These are phyloP conservation scores for Galendromus occidentalis DNA, from an alignment of 1,140 invertebrate species.

Conservation along the genomic window DNA sequence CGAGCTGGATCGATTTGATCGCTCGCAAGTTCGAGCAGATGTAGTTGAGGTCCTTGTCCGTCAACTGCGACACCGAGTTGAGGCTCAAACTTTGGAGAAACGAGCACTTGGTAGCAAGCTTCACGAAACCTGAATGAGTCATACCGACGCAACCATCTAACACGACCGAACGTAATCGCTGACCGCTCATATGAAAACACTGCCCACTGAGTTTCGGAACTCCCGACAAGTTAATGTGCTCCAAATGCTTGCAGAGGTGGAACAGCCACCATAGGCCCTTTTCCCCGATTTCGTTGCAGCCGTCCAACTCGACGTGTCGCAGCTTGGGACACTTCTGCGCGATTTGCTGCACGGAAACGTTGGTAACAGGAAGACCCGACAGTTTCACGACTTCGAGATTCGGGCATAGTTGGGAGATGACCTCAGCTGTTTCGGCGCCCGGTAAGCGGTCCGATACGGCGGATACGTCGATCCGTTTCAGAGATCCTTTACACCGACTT, in stretches of 20 bases:
- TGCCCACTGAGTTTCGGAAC: conserved; percentile 17
- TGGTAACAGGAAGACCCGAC: conserved; percentile 17
- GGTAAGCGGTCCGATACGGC: not conserved
- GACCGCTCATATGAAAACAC: conserved; percentile 20
- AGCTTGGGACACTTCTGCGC: conserved; percentile 19
- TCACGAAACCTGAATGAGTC: conserved; percentile 10
- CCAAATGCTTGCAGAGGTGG: conserved; percentile 18
- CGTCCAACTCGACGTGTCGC: conserved; percentile 5
- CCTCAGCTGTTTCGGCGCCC: not conserved
- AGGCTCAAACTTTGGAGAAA: conserved; percentile 9
- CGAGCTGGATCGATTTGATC: not conserved
- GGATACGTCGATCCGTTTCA: not conserved
- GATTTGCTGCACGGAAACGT: conserved; percentile 19
- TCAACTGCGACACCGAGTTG: conserved; percentile 2
- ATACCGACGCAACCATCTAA: conserved; percentile 17
- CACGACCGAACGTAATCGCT: conserved; percentile 15
- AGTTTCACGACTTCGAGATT: conserved; percentile 18
- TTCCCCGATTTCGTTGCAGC: conserved; percentile 2
- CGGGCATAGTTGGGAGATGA: conserved; percentile 15
- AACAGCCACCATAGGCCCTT: conserved; percentile 20
- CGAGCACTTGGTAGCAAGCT: conserved; percentile 9
- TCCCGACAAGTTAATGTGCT: conserved; percentile 17
- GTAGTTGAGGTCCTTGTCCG: conserved; percentile 8
- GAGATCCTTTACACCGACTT: not conserved
- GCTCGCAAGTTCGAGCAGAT: conserved; percentile 2